These are phyloP conservation scores for Eurypyga helias DNA, from an alignment of 2,113 vertebrate genomes.

Conservation along the genomic window DNA sequence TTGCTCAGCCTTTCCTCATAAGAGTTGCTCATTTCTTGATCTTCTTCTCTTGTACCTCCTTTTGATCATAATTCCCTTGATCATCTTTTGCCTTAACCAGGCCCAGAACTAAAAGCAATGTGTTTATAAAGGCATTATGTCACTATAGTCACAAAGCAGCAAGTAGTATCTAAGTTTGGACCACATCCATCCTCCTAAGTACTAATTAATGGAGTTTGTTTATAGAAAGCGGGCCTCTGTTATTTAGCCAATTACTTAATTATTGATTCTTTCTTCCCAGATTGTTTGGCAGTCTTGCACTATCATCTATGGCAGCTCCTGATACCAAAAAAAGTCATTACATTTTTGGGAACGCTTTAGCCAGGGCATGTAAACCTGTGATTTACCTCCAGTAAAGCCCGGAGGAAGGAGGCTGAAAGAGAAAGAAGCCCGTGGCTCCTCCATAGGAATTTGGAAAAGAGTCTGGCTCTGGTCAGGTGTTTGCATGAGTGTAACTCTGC, in stretches of 20 bases:
- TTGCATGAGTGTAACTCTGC: neutral
- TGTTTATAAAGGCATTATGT: neutral
- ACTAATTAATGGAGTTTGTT: conserved; percentile 11
- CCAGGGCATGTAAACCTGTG: neutral
- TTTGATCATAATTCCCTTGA: too few species aligned
- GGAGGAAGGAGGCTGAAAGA: neutral
- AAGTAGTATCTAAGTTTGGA: neutral
- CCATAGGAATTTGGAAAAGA: neutral
- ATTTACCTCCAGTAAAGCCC: neutral
- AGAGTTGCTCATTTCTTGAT: too few species aligned
- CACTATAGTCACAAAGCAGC: neutral
- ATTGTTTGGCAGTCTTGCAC: neutral
- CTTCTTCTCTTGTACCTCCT: too few species aligned
- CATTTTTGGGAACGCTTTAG: neutral
- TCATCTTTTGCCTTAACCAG: neutral
- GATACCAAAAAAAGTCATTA: neutral
- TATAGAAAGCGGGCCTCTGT: neutral
- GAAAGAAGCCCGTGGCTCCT: neutral
- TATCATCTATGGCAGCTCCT: neutral
- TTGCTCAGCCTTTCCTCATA: too few species aligned
- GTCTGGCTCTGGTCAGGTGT: neutral
- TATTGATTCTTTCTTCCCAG: neutral
- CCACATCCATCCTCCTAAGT: neutral
- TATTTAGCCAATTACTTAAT: conserved; percentile 26
- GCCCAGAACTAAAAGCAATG: neutral